Evolutionary conservation across 2,888 invertebrate species (phyloP).

Genomic region (Aleiodes alternator): DNA sequence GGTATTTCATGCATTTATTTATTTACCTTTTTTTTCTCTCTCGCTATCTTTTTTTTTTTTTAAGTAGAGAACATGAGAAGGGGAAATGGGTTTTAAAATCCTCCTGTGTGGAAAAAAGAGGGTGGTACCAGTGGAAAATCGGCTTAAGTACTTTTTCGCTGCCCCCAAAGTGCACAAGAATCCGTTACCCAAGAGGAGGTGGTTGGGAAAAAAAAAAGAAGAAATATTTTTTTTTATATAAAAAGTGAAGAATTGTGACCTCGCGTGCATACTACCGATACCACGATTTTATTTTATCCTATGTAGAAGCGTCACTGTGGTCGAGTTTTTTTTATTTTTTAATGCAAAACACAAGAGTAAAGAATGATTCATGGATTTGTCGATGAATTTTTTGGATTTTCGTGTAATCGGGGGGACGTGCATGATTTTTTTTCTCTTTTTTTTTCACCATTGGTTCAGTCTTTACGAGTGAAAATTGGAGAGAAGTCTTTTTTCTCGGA

Average conservation of each 20-base stretch:
- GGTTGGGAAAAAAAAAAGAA: constrained; percentile 32
- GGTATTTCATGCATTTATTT: constrained; percentile 42
- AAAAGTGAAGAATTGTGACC: constrained; percentile 29
- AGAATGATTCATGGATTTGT: constrained; percentile 19
- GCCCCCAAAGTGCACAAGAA: constrained; percentile 48
- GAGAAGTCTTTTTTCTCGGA: too few relatives aligned
- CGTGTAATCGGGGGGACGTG: neutral
- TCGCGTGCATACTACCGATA: constrained; percentile 45
- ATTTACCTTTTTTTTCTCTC: constrained; percentile 15
- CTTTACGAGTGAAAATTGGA: too few relatives aligned
- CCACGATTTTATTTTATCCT: constrained; percentile 42
- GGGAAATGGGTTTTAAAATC: constrained; percentile 16
- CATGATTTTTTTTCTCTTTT: too few relatives aligned
- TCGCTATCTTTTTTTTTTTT: neutral
- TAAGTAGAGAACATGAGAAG: constrained; percentile 4
- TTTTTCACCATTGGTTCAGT: too few relatives aligned
- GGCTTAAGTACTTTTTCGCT: constrained; percentile 67
- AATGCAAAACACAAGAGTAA: constrained; percentile 16
- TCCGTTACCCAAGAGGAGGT: constrained; percentile 50
- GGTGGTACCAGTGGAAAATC: constrained; percentile 57
- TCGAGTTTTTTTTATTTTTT: neutral
- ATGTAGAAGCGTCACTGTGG: constrained; percentile 22
- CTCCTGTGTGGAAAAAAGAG: constrained; percentile 21
- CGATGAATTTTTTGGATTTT: neutral
- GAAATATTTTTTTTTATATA: neutral